phyloP scores from a whole-genome alignment of 2,888 invertebrate species.

The Scelioninae gen. 1 region DNA sequence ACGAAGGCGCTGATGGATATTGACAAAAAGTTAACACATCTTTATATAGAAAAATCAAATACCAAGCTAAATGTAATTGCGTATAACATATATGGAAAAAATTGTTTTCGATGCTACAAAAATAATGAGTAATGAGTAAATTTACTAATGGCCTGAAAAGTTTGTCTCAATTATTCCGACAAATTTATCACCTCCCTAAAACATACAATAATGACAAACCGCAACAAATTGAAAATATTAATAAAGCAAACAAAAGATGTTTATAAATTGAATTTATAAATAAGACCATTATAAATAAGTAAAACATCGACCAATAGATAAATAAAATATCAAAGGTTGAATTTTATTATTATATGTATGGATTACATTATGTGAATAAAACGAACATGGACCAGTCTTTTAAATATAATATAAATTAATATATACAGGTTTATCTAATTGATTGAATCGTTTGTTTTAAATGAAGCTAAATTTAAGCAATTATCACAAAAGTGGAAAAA shows the following conservation, averaged over 20 bases:
- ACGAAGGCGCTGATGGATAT: too few relatives aligned
- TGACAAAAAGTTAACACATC: too few relatives aligned
- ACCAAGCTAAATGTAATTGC: too few relatives aligned
- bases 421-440: background rate
- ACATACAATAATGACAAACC: constrained; percentile 73
- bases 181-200: constrained; percentile 76
- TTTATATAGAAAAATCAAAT: too few relatives aligned
- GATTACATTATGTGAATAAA: constrained; percentile 7
- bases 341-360: constrained; percentile 12
- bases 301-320: constrained; percentile 1
- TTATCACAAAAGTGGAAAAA: constrained; percentile 32
- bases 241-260: too few relatives aligned
- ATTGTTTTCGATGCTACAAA: too few relatives aligned
- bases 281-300: background rate
- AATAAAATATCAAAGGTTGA: background rate
- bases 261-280: background rate
- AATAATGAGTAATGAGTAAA: too few relatives aligned
- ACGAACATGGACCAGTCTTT: constrained; percentile 9
- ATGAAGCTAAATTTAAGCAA: constrained; percentile 15
- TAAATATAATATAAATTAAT: background rate
- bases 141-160: constrained; percentile 5
- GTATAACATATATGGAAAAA: too few relatives aligned
- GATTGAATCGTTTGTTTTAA: background rate
- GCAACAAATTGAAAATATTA: background rate
- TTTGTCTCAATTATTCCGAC: constrained; percentile 72